Evolutionary conservation across 1,140 invertebrate species (phyloP), one percentile per base, ranked within the genome.

Genomic region (Lordiphosa collinella): DNA sequence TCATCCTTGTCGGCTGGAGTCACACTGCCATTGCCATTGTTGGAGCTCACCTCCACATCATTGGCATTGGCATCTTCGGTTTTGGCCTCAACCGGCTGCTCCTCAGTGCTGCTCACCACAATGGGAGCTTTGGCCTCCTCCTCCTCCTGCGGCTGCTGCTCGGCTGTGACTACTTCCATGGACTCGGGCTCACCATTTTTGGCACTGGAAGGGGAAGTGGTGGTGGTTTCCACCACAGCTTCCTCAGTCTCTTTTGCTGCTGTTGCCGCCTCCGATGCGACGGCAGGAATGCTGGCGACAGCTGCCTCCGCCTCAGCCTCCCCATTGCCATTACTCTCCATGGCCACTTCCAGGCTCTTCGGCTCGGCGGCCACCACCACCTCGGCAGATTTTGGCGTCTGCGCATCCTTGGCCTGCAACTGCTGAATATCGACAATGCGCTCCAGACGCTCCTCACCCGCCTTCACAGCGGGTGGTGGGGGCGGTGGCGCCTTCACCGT

Each of bases 401-500:
- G 75, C 62, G 64, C 66, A 72, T 76, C 73, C 50, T 62, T 74
- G 3, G 61, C 40, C 50, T 62, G 64, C 47, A 48, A 41, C 50
- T 52, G 70, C 66, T 88, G 86, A 52, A 89, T 89, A 38, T 87
- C 67, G 12, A 89, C 66, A 48, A 88, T 71, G 25, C 88, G 73
- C 54, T 86, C 88, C 18, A 74, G 62, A 12, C 61, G 35, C 88
- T 89, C 79, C 86, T 91, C 70, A 22, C 55, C 58, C 13, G 55
- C 50, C n/a, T 73, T 79, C 13, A 36, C 6, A 2, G 40, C 56
- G 36, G 91, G 90, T 4, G 93, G 92, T 25, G 63, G 70, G 18
- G 87, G 85, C 44, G 91, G 90, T 10, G 93, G 93, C 10, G 92
- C 94, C 10, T 90, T 91, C 22, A 95, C 92, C 31, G 91, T 93